Conservation (phyloP, 2,113 vertebrate genomes). For the Otis tarda region DNA sequence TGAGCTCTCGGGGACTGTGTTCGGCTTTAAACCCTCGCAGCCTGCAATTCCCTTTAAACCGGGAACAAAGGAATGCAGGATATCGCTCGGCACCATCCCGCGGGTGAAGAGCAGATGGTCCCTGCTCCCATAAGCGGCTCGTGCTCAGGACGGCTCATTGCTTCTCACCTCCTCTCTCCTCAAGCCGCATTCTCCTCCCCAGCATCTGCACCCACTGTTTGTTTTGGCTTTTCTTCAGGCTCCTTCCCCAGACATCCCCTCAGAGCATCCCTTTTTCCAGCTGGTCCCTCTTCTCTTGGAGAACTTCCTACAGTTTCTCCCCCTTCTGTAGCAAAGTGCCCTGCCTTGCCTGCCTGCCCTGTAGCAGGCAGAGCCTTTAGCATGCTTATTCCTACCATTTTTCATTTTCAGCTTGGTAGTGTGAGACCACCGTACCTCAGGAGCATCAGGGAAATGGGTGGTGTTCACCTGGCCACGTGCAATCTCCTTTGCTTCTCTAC, state of each 20-base stretch:
- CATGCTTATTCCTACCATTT: background rate
- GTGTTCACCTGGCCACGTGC: background rate
- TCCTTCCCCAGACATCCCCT: background rate
- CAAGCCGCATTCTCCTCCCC: background rate
- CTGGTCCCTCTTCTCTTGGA: constrained; percentile 6
- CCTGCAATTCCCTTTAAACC: background rate
- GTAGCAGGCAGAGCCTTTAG: background rate
- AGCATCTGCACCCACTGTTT: background rate
- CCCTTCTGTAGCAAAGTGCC: background rate
- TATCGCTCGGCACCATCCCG: background rate
- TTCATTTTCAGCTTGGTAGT: background rate
- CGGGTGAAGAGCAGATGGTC: background rate
- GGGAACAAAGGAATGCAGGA: constrained; percentile 37
- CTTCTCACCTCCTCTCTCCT: constrained; percentile 15
- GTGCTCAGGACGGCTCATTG: constrained; percentile 15
- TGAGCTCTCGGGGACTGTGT: background rate
- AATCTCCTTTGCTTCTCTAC: background rate
- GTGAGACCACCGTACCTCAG: accelerated
- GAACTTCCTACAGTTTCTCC: constrained; percentile 19
- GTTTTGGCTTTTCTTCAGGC: background rate
- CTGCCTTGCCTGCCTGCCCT: background rate
- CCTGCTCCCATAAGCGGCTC: constrained; percentile 4
- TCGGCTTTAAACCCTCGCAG: background rate
- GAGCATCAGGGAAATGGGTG: background rate
- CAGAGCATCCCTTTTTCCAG: constrained; percentile 24